Evolutionary conservation across 2,113 vertebrate species (phyloP).

Genomic region (Petroica traversi): DNA sequence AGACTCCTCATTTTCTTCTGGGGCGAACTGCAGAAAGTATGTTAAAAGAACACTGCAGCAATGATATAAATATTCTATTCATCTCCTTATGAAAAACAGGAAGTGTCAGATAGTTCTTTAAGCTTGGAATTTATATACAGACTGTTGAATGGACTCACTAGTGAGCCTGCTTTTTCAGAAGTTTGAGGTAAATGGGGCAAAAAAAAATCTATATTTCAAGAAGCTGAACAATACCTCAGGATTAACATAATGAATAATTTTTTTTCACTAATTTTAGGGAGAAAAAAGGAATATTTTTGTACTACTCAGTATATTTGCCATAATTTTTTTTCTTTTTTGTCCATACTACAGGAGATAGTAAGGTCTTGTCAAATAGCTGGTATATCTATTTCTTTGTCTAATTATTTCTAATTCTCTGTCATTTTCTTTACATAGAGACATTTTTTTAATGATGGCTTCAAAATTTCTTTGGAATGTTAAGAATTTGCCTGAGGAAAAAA

Average conservation of each 20-base stretch:
- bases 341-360: neutral
- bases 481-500: neutral
- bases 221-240: neutral
- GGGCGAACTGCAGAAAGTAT: neutral
- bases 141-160: neutral
- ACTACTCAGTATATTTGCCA: neutral
- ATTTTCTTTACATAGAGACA: neutral
- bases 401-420: neutral
- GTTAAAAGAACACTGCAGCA: neutral
- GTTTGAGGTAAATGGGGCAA: neutral
- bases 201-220: neutral
- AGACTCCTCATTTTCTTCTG: neutral
- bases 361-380: neutral
- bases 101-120: neutral
- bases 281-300: neutral
- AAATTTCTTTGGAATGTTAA: neutral
- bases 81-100: neutral
- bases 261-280: neutral
- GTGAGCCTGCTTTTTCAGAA: neutral
- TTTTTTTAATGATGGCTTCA: neutral
- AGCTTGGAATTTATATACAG: neutral
- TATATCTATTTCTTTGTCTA: neutral
- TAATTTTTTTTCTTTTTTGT: neutral
- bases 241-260: neutral
- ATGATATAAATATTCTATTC: neutral